Base-by-base conservation (phyloP, 2,797 vertebrate genomes). In the Crax fasciolata region DNA sequence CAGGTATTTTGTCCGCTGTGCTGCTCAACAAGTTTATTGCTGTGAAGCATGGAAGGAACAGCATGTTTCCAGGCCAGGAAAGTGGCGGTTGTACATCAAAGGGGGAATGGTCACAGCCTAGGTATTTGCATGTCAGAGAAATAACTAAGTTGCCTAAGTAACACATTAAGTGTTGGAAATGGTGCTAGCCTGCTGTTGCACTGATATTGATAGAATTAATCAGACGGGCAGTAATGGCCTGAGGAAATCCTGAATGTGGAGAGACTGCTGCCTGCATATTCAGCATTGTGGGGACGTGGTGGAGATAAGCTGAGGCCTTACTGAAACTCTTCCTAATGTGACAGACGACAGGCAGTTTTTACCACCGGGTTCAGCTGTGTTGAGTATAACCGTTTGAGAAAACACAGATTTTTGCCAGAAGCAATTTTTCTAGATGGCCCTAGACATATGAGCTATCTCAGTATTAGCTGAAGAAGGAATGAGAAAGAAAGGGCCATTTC, bases 201-300 rank as follows among this genome's bases (percentile, higher is more conserved):
- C 51, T 43, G 57, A 35, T 87, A 52, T 1, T 48, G 46, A 39
- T 32, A 74, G 55, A 85, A 78, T 44, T 74, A 58, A 78, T 75
- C 39, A 58, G n/a, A 54, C 28, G 27, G 57, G 27, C 46, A 48
- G 43, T 61, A 81, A 51, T 88, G 71, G 54, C 62, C 54, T 78
- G 48, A 58, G 41, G 27, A 76, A 83, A 43, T 90, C 19, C 4
- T 28, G 24, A 24, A 51, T 32, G 11, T 6, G 0, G 23, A 35
- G 38, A 73, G 4, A 13, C 10, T 0, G 20, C 27, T 82, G 11
- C 27, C 41, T 57, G 25, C 57, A 77, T 68, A 17, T 38, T 49
- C 3, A 11, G 27, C n/a, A 30, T 8, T 55, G 38, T n/a, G n/a
- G n/a, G 30, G 46, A 12, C 5, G 25, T 0, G 0, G 10, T 44